Evolutionary conservation across 1,140 invertebrate genomes (phyloP).

Genomic region (Drepana arcuata): DNA sequence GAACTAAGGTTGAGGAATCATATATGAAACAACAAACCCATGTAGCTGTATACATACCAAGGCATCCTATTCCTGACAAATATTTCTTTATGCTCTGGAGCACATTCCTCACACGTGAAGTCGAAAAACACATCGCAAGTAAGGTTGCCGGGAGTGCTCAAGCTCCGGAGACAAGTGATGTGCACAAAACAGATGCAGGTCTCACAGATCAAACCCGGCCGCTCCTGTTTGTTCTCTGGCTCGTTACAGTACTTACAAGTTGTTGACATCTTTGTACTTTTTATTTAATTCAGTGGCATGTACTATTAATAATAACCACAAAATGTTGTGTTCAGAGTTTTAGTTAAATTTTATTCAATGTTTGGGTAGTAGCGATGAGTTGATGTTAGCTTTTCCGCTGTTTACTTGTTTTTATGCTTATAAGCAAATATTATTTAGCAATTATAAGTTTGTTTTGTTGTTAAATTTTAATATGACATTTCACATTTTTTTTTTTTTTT

Average conservation of each 20-base stretch:
- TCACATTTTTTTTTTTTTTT: too few species aligned
- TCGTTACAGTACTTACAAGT: conserved; percentile 52
- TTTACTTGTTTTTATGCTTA: too few species aligned
- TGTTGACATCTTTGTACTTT: conserved; percentile 10
- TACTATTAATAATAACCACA: too few species aligned
- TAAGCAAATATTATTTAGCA: too few species aligned
- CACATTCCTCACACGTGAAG: conserved; percentile 79
- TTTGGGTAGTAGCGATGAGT: too few species aligned
- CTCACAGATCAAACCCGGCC: conserved; percentile 59
- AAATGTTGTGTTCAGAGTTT: too few species aligned
- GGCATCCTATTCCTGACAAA: conserved; percentile 76
- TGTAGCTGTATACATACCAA: conserved; percentile 65
- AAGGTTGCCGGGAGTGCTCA: conserved; percentile 77
- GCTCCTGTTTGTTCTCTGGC: conserved; percentile 44
- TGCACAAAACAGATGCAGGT: conserved; percentile 75
- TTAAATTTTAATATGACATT: too few species aligned
- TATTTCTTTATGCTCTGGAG: conserved; percentile 67
- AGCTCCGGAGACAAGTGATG: conserved; percentile 74
- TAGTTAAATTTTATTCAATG: too few species aligned
- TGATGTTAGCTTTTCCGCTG: too few species aligned
- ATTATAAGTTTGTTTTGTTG: too few species aligned
- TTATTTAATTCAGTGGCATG: too few species aligned
- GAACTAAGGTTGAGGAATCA: neutral
- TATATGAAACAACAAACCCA: neutral
- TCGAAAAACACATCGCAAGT: conserved; percentile 84